Conservation (phyloP, 2,888 invertebrate genomes). For the Sarcophaga rosellei region DNA sequence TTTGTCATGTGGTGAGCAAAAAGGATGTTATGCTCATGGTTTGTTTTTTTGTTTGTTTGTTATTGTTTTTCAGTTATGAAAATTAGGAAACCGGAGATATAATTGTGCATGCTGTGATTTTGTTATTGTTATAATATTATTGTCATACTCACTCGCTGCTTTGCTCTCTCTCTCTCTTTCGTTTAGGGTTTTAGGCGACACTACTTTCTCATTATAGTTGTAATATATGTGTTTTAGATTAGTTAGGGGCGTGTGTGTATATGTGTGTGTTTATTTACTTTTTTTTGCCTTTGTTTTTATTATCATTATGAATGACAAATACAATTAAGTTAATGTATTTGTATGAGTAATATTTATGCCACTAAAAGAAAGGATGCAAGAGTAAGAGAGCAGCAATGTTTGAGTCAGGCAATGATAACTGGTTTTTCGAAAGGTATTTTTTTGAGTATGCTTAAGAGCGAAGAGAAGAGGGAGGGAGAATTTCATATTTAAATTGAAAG, state of each 20-base stretch:
- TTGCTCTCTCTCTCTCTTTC: too few relatives aligned
- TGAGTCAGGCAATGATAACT: background rate
- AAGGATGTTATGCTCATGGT: background rate
- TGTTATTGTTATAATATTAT: constrained; percentile 31
- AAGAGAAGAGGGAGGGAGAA: constrained; percentile 5
- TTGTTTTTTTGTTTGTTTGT: background rate
- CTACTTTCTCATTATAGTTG: too few relatives aligned
- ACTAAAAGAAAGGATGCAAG: background rate
- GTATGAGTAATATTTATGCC: constrained; percentile 13
- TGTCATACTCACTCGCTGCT: constrained; percentile 12
- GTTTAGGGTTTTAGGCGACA: too few relatives aligned
- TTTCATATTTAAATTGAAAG: constrained; percentile 34
- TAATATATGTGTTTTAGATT: too few relatives aligned
- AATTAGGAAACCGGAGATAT: constrained; percentile 64
- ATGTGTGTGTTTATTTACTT: background rate
- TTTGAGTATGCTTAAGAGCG: too few relatives aligned
- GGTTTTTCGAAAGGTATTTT: background rate
- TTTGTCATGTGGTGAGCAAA: background rate
- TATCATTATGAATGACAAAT: constrained; percentile 67
- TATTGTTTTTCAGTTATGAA: constrained; percentile 33
- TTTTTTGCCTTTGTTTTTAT: background rate
- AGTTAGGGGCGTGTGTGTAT: constrained; percentile 32
- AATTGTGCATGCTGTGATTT: constrained; percentile 69
- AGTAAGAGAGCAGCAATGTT: background rate
- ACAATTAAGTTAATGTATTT: constrained; percentile 69